Evolutionary conservation across 2,888 invertebrate genomes (phyloP), one percentile per base, ranked within the genome.

Genomic region (Bombylius major): DNA sequence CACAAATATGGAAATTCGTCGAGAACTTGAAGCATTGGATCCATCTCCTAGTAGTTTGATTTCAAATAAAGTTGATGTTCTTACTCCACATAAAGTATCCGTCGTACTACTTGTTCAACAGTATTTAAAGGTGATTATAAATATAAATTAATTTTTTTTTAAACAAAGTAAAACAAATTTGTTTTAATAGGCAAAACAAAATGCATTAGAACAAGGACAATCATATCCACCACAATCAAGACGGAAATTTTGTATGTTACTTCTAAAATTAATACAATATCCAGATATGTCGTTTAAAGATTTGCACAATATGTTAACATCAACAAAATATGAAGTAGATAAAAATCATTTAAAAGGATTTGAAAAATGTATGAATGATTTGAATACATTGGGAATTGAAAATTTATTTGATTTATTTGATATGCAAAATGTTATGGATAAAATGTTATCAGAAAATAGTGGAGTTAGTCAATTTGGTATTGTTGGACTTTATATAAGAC

Each of bases 81-180:
- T 90, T 53, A 89, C 89, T 0, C 87, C 89, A 1, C 88, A 89
- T 65, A 87, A 89, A 78, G 79, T 90, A 63, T 82, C 86, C 4
- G 83, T 89, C 12, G 80, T 87, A 5, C 80, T 87, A 56, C 78
- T 90, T 65, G 85, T 89, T 47, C 80, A 84, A 65, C 84, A 86
- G 69, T 89, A 86, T 75, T 82, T 86, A 53, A 75, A 82, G 63
- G 77, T 84, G 63, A 80, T 5, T 46, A 33, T 4, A 44, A 44
- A 12, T 42, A 34, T 8, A 50, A 31, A 32, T 42, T 33, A 32
- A 13, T 7, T 9, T 11, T 39, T 23, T 23, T 23, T 23, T 23
- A 23, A n/a, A 7, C 23, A 39, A 49, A 53, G 46, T n/a, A 33
- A 57, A 46, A 34, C 23, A 3, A 4, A 13, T 46, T 52, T 33